These are phyloP conservation scores for Sphyrna mokarran DNA, from an alignment of 2,113 vertebrate species.

Conservation along the genomic window DNA sequence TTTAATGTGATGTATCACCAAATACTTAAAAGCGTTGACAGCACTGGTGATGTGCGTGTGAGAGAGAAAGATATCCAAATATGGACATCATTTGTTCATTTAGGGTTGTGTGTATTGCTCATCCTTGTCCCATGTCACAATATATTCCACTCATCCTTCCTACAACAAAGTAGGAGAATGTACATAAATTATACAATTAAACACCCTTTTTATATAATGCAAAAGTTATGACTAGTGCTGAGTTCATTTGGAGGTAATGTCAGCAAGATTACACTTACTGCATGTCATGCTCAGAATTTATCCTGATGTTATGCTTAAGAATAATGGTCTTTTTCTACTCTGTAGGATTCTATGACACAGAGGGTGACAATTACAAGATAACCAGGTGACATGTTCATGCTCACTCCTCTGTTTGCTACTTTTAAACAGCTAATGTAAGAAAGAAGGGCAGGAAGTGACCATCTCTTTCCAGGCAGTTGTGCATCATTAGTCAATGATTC, in stretches of 20 bases:
- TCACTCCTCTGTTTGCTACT: neutral
- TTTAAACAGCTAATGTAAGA: neutral
- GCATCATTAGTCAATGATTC: neutral
- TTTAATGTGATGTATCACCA: neutral
- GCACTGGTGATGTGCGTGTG: neutral
- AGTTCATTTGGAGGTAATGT: too few species aligned
- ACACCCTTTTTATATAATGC: too few species aligned
- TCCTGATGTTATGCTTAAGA: too few species aligned
- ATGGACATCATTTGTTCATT: neutral
- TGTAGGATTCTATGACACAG: neutral
- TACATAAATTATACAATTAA: too few species aligned
- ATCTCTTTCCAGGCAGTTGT: neutral
- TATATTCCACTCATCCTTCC: too few species aligned
- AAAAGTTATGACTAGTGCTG: too few species aligned
- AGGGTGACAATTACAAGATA: neutral
- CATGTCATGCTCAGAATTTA: too few species aligned
- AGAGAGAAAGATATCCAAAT: neutral
- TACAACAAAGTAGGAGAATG: too few species aligned
- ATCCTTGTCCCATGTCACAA: too few species aligned
- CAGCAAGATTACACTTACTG: too few species aligned
- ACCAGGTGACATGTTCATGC: neutral
- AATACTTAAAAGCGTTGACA: neutral
- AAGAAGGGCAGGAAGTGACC: neutral
- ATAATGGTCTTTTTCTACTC: too few species aligned
- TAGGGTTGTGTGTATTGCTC: neutral